These are phyloP conservation scores for Pristionchus entomophagus DNA, from an alignment of 2,888 invertebrate genomes.

Conservation along the genomic window DNA sequence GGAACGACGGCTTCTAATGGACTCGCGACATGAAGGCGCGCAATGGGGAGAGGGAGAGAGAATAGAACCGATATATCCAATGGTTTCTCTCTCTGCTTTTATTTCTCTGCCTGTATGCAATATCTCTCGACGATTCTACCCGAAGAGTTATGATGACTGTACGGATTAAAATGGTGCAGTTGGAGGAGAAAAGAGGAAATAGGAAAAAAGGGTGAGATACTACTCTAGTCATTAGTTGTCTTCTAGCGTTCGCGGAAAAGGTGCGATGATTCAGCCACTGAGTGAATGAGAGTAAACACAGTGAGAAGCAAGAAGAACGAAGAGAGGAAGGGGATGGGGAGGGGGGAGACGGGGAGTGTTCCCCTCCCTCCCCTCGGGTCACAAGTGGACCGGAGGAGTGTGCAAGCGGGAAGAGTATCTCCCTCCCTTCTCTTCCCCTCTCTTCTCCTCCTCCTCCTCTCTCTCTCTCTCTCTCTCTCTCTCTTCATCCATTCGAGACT, in stretches of 20 bases:
- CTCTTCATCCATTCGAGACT: slow-evolving; percentile 18
- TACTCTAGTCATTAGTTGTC: no score
- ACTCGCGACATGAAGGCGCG: background rate
- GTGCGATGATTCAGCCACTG: no score
- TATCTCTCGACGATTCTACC: background rate
- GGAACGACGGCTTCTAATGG: slow-evolving; percentile 3
- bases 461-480: slow-evolving; percentile 11
- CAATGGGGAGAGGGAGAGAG: no score
- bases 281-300: no score
- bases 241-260: no score
- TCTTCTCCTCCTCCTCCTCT: background rate
- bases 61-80: slow-evolving; percentile 1
- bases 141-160: slow-evolving; percentile 2
- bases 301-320: no score
- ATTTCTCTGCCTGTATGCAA: background rate
- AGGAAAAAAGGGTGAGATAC: no score
- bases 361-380: background rate
- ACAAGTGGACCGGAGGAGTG: background rate
- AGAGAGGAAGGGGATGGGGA: background rate
- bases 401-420: background rate
- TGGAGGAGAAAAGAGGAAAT: background rate
- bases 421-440: background rate
- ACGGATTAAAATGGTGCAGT: slow-evolving; percentile 15
- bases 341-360: slow-evolving; percentile 11
- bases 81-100: slow-evolving; percentile 21